These are phyloP conservation scores for Macropus fuliginosus DNA, from an alignment of 2,797 vertebrate species.

Conservation along the genomic window DNA sequence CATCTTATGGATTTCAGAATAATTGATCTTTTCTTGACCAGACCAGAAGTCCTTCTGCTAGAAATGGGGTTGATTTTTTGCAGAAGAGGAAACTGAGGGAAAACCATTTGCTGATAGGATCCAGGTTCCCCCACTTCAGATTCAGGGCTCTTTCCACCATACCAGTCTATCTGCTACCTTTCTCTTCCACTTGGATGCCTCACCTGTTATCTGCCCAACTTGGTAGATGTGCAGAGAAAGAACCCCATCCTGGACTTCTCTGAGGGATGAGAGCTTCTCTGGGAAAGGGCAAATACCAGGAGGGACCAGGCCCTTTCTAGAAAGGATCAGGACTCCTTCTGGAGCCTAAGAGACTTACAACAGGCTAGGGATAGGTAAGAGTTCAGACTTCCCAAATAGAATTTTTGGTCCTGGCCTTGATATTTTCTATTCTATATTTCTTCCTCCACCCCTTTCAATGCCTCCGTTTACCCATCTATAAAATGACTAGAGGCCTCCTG, in stretches of 20 bases:
- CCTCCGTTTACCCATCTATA: conserved; percentile 15
- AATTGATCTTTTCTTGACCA: background rate
- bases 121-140: background rate
- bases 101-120: background rate
- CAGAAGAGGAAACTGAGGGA: background rate
- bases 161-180: background rate
- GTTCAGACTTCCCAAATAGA: background rate
- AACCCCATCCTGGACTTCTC: background rate
- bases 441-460: background rate
- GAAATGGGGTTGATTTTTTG: background rate
- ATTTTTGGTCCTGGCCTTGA: background rate
- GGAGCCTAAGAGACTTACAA: background rate
- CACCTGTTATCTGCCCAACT: background rate
- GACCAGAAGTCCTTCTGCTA: background rate
- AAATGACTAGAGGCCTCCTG: background rate
- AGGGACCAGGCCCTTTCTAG: background rate
- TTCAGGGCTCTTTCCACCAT: background rate
- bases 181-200: too few species aligned
- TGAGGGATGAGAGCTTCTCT: background rate
- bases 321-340: background rate
- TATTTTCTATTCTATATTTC: background rate
- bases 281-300: too few species aligned
- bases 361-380: background rate
- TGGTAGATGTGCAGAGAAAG: background rate
- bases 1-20: background rate